Percentiles rank a stretch among this genome's conserved stretches.
Conservation (phyloP, 2,113 vertebrate genomes). For the Vimba vimba region DNA sequence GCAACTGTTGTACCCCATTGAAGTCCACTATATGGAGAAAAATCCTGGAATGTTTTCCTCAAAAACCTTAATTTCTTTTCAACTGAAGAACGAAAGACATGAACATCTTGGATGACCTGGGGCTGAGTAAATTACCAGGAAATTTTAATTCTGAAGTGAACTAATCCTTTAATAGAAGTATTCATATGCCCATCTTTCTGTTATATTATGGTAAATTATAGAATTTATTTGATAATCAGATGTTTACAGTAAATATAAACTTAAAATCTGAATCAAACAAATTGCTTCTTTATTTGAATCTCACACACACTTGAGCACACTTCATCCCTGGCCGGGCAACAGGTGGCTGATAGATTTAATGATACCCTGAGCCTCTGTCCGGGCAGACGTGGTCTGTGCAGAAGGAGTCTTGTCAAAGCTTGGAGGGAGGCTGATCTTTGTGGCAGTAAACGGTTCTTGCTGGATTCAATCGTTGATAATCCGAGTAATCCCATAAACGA, state of each 20-base stretch:
- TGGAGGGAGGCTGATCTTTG: constrained; percentile 56
- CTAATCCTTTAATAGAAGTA: constrained; percentile 2
- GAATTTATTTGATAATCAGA: background rate
- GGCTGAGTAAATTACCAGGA: no score
- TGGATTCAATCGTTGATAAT: constrained; percentile 78
- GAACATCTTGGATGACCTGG: no score
- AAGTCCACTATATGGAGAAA: no score
- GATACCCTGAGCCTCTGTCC: constrained; percentile 44
- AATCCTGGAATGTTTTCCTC: no score
- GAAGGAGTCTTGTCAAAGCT: constrained; percentile 9
- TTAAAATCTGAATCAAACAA: background rate
- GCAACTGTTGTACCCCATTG: no score
- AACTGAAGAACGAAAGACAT: no score
- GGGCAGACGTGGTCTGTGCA: constrained; percentile 4
- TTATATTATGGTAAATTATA: constrained; percentile 28
- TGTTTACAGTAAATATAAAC: background rate
- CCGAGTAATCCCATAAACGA: constrained; percentile 76
- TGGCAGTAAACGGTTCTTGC: constrained; percentile 68
- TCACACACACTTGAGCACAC: constrained; percentile 2
- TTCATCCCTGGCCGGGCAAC: constrained; percentile 59
- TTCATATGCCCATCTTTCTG: constrained; percentile 53
- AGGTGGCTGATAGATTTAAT: constrained; percentile 71
- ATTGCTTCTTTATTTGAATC: background rate
- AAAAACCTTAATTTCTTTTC: no score
- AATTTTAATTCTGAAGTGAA: no score